Conservation (phyloP, 2,888 invertebrate genomes). For the Thymelicus acteon region DNA sequence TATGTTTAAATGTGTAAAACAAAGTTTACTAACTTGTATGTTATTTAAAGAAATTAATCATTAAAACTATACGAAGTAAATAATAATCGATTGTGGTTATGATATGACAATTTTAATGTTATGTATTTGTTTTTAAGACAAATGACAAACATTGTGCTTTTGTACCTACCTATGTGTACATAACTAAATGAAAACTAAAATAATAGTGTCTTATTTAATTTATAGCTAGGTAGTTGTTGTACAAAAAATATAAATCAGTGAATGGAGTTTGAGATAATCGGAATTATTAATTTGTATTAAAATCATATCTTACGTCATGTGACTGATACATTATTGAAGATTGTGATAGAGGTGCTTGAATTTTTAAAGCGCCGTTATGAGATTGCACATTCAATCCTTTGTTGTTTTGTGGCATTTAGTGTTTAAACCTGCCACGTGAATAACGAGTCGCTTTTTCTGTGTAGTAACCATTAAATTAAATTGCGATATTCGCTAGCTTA, state of each 20-base stretch:
- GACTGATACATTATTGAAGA: slow-evolving; percentile 7
- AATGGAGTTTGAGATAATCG: background rate
- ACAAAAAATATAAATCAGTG: slow-evolving; percentile 18
- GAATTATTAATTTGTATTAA: slow-evolving; percentile 5
- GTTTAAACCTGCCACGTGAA: slow-evolving; percentile 43
- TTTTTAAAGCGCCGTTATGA: slow-evolving; percentile 48
- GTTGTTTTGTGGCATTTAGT: slow-evolving; percentile 66
- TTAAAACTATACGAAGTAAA: background rate
- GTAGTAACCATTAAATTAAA: background rate
- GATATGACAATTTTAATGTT: slow-evolving; percentile 18
- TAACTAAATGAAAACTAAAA: slow-evolving; percentile 39
- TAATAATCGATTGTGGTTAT: background rate
- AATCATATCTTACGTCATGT: background rate
- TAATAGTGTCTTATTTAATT: slow-evolving; percentile 37
- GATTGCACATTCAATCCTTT: slow-evolving; percentile 48
- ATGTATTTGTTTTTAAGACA: slow-evolving; percentile 1
- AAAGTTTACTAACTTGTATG: background rate
- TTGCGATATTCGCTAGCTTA: background rate
- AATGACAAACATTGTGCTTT: slow-evolving; percentile 1
- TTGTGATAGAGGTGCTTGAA: slow-evolving; percentile 31
- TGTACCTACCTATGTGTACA: slow-evolving; percentile 16
- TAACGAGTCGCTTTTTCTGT: slow-evolving; percentile 30
- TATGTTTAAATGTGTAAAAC: background rate
- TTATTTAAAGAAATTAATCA: background rate
- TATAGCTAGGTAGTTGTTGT: slow-evolving; percentile 14